A percentile compares a stretch with the other conserved stretches of the same genome.
phyloP scores from a whole-genome alignment of 92 coral and sea anemone species.

The Heliopora coerulea region DNA sequence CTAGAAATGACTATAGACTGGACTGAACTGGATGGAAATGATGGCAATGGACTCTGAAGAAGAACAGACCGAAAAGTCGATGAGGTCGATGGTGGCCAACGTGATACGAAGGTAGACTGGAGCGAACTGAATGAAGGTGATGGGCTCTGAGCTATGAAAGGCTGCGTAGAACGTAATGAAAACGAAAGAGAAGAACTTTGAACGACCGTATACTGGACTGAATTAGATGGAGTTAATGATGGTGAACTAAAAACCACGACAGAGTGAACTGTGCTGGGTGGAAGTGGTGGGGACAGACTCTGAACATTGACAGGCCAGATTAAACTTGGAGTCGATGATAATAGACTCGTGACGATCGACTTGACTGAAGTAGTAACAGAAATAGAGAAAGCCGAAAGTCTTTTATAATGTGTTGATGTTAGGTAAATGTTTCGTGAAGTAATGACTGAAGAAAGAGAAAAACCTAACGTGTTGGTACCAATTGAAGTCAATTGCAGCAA shows the following conservation, averaged over 20 bases:
- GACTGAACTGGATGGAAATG: constrained; percentile 4
- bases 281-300: neutral
- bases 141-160: neutral
- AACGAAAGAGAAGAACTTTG: neutral
- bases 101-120: neutral
- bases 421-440: neutral
- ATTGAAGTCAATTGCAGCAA: no score
- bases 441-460: no score
- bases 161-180: neutral
- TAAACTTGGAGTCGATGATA: neutral
- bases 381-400: neutral
- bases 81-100: constrained; percentile 7
- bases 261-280: neutral
- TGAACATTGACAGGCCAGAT: neutral
- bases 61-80: no score
- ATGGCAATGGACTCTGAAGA: no score
- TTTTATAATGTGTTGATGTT: neutral
- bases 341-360: constrained; percentile 1
- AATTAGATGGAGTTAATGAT: constrained; percentile 2
- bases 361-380: neutral
- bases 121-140: neutral
- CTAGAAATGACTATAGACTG: constrained; percentile 6
- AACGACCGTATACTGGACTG: neutral
- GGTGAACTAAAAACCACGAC: neutral
- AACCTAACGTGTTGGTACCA: no score